Evolutionary conservation across 2,888 invertebrate genomes (phyloP), one percentile per base, ranked within the genome.

Genomic region (Sminthurinus aureus): DNA sequence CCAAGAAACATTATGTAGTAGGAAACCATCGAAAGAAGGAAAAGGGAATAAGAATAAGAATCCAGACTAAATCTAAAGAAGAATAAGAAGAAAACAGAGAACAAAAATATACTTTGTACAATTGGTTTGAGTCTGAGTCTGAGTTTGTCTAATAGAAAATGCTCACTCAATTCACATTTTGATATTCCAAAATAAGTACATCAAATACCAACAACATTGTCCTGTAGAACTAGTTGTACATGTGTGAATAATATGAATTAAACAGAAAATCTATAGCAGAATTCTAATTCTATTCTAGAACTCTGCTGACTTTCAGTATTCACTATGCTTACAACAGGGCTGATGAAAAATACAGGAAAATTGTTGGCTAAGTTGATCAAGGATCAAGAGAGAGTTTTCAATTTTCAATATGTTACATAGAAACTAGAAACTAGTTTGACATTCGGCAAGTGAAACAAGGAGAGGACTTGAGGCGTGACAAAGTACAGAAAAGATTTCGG

Each of bases 401-500:
- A 58, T 58, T 18, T 58, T 9, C 9, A 20, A 15, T 38, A 4
- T 38, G 6, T 38, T 38, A 71, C 18, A 71, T 13, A 71, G n/a
- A n/a, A n/a, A n/a, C n/a, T 13, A 24, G 24, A 71, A 71, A 71
- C 13, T 18, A 24, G n/a, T 18, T 4, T 6, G 22, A 71, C 13
- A 71, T 20, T 24, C 13, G 71, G 24, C 13, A 71, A 71, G 13
- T 4, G 13, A 8, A 20, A 71, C 0, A 76, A 51, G 9, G 51
- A 76, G 51, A 58, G 9, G 69, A 73, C 73, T 71, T 80, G 80
- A 80, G 58, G 80, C 80, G 73, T 80, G 80, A 80, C 80, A 80
- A 50, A 50, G 73, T 20, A 80, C 0, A 80, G 80, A 81, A 73
- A 74, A 52, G 80, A 81, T 81, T 81, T 71, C 74, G 73, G 73